Evolutionary conservation across 1,140 invertebrate genomes (phyloP), one percentile per base, ranked within the genome.

Genomic region (Caenorhabditis latens): DNA sequence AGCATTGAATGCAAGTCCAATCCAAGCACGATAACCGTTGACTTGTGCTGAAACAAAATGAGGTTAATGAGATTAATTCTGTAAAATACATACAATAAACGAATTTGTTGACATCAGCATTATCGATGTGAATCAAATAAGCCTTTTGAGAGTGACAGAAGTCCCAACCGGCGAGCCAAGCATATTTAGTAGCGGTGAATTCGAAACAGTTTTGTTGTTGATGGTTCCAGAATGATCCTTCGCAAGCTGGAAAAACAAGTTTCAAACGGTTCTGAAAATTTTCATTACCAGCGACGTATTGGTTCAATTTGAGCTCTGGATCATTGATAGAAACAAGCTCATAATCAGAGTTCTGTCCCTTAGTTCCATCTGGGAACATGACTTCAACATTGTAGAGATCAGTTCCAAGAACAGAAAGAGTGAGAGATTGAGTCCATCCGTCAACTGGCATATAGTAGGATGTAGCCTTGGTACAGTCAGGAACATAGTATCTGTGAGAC

Each of bases 391-490:
- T 61, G 42, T 40, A 24, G n/a, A 83, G 50, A 19, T 86, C 55
- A 6, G 43, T 57, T 86, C 86, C 86, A 67, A 50, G 83, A 40
- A 58, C 79, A n/a, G 86, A 48, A 46, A 85, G 24, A 63, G 88
- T 88, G 19, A 90, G 83, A 14, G 88, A 82, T 50, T 90, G 88
- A 53, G 88, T 84, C 88, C 86, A 86, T 46, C 86, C 82, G 63
- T 90, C 89, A 13, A 90, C 85, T n/a, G 89, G 86, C 42, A 90
- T 67, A 63, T 88, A 90, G 11, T 61, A 43, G 21, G 57, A 75
- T 14, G 16, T 55, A 8, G 63, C n/a, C n/a, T 48, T 24, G 21
- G 83, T 55, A 61, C 85, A 87, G 40, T 88, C 87, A 11, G 67
- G 61, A 24, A 40, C 32, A 46, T 57, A 63, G 42, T 58, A 84